Conservation (phyloP, 2,888 invertebrate species). For the Drosophila pegasa region DNA sequence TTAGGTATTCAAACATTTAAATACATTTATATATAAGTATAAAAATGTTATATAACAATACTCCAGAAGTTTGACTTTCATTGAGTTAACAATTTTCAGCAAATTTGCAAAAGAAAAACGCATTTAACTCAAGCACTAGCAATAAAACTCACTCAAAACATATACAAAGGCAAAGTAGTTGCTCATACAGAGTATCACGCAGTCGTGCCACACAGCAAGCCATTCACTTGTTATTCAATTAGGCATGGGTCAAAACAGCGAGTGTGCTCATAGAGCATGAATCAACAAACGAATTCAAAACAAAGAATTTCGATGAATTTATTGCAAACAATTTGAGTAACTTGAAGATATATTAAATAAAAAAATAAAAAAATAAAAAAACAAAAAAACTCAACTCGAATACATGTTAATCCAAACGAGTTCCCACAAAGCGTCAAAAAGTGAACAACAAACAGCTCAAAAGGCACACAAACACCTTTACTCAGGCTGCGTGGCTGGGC, state of each 20-base stretch:
- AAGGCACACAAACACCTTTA: constrained; percentile 24
- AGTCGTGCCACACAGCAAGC: neutral
- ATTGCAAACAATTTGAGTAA: constrained; percentile 13
- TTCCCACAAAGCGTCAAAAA: constrained; percentile 13
- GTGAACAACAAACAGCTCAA: neutral
- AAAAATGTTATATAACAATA: too few relatives aligned
- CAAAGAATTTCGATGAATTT: constrained; percentile 8
- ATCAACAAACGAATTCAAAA: constrained; percentile 1
- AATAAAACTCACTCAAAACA: neutral
- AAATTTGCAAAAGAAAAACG: too few relatives aligned
- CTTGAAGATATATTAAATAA: constrained; percentile 9
- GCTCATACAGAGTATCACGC: constrained; percentile 10
- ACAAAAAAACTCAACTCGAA: constrained; percentile 5
- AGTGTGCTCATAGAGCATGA: constrained; percentile 17
- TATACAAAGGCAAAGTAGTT: neutral
- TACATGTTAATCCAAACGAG: constrained; percentile 28
- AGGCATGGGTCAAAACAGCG: constrained; percentile 19
- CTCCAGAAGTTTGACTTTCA: too few relatives aligned
- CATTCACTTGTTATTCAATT: constrained; percentile 29
- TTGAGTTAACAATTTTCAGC: too few relatives aligned
- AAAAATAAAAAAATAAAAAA: constrained; percentile 2
- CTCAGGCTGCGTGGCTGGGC: constrained; percentile 4
- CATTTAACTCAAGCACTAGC: too few relatives aligned
- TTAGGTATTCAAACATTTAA: too few relatives aligned
- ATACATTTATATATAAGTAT: too few relatives aligned